Percentiles rank a stretch among this genome's conserved stretches.
Evolutionary conservation across 2,113 vertebrate genomes (phyloP).

Genomic region (Agapornis roseicollis): DNA sequence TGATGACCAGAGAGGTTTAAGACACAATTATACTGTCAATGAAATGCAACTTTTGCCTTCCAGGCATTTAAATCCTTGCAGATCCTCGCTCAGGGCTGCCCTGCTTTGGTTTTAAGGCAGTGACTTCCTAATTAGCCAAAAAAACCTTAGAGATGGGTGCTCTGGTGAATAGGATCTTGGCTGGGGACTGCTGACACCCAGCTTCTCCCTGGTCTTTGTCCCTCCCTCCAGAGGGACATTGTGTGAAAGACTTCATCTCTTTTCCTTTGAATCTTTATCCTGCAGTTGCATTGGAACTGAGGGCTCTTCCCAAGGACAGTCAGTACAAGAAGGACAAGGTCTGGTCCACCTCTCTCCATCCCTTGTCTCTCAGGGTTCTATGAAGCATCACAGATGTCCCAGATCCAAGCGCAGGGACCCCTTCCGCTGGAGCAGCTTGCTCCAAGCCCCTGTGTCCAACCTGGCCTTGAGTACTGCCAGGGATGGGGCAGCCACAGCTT

Average conservation of each 20-base stretch:
- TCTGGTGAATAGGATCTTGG: background rate
- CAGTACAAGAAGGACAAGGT: background rate
- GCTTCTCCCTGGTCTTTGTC: background rate
- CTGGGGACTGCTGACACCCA: background rate
- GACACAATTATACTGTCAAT: slow-evolving; percentile 32
- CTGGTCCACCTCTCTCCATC: rapidly evolving
- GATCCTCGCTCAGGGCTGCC: background rate
- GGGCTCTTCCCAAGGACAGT: background rate
- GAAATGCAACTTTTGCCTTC: slow-evolving; percentile 44
- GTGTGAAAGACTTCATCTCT: background rate
- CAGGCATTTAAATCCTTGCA: slow-evolving; percentile 31
- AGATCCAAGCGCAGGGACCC: background rate
- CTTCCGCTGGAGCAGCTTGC: background rate
- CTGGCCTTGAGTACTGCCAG: background rate
- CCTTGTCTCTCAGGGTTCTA: background rate
- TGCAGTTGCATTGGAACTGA: background rate
- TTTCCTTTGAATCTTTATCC: background rate
- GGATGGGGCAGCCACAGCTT: background rate
- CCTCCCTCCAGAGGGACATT: no score
- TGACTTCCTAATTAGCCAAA: background rate
- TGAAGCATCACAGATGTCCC: background rate
- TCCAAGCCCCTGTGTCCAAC: background rate
- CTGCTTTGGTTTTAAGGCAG: background rate
- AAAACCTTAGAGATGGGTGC: background rate
- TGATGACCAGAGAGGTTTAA: slow-evolving; percentile 15